Conservation (phyloP, 2,888 invertebrate species). For the Pasiphila rectangulata region DNA sequence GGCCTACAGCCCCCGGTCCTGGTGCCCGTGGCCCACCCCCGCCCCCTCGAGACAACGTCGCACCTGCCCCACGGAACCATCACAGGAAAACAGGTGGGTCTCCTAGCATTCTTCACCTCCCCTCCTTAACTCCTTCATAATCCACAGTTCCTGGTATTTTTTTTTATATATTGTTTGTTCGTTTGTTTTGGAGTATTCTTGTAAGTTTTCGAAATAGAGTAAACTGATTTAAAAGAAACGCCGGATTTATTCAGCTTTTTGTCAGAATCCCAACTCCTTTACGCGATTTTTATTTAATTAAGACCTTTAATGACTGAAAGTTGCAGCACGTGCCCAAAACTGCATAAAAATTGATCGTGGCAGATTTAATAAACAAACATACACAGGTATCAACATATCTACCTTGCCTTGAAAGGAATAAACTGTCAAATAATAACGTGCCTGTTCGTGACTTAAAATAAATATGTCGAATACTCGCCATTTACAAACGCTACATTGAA, state of each 20-base stretch:
- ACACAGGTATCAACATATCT: too few species aligned
- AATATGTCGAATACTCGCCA: too few species aligned
- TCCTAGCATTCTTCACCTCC: conserved; percentile 28
- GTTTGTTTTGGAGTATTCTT: conserved; percentile 25
- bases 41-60: conserved; percentile 87
- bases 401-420: too few species aligned
- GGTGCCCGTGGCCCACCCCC: conserved; percentile 95
- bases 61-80: conserved; percentile 64
- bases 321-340: too few species aligned
- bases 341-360: too few species aligned
- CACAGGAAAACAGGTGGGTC: conserved; percentile 74
- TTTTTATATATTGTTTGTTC: conserved; percentile 41
- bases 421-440: too few species aligned
- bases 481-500: neutral
- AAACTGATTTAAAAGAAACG: neutral
- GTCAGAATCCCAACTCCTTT: neutral
- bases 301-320: too few species aligned
- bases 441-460: too few species aligned
- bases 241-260: neutral
- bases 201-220: neutral
- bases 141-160: conserved; percentile 36
- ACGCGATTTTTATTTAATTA: too few species aligned
- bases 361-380: too few species aligned
- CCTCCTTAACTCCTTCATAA: conserved; percentile 19
- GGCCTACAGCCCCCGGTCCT: conserved; percentile 76